Conservation (phyloP, 2,888 invertebrate species). For the Bedellia somnulentella region DNA sequence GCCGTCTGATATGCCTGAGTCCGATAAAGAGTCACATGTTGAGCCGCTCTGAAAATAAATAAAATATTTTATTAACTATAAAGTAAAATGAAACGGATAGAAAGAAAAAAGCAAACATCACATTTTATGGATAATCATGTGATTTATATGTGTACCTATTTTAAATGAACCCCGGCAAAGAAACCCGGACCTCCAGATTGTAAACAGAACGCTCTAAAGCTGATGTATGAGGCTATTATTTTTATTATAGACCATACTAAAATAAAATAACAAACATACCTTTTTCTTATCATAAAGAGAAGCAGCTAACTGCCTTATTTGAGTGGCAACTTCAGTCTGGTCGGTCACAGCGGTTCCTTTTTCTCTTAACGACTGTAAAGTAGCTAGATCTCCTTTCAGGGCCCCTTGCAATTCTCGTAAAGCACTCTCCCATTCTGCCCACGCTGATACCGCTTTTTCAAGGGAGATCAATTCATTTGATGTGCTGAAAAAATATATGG, state of each 20-base stretch:
- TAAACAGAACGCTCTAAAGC: no score
- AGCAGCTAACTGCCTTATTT: conserved; percentile 63
- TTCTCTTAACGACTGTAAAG: conserved; percentile 46
- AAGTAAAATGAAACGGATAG: not conserved
- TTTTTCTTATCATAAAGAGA: conserved; percentile 56
- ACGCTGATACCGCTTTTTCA: conserved; percentile 70
- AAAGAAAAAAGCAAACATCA: not conserved
- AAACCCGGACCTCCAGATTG: no score
- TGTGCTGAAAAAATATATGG: conserved; percentile 54
- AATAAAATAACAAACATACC: no score
- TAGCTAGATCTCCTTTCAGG: conserved; percentile 67
- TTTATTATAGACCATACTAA: no score
- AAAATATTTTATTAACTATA: conserved; percentile 1
- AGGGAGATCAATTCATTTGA: conserved; percentile 71
- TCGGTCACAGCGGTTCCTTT: conserved; percentile 61
- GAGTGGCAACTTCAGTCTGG: conserved; percentile 52
- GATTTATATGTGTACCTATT: no score
- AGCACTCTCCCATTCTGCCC: conserved; percentile 77
- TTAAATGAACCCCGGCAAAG: no score
- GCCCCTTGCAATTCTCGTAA: conserved; percentile 76
- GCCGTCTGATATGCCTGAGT: conserved; percentile 79
- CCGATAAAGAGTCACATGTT: conserved; percentile 70
- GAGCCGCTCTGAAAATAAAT: conserved; percentile 32
- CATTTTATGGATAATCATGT: no score
- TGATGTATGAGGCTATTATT: no score